Base-by-base conservation (phyloP, 2,888 invertebrate species). In the Drosophila meridionalis region DNA sequence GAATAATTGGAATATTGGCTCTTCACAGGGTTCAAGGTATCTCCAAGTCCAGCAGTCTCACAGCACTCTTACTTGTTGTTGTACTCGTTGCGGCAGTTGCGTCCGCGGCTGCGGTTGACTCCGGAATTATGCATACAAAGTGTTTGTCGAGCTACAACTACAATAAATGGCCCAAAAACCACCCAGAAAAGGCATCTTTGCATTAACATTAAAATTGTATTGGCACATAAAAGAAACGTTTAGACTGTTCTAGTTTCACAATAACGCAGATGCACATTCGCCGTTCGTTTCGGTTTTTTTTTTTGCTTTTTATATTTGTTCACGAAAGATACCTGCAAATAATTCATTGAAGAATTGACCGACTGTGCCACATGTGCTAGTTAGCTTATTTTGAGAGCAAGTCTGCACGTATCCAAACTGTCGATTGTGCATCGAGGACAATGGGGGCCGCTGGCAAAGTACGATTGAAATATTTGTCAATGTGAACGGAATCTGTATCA, bases 41-140 rank as follows among this genome's bases (percentile, higher is more conserved):
- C 20, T 20, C 20, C 20, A 20, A 20, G 20, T 20, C 20, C 20
- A 20, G 20, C 20, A 20, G 20, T 20, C 20, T 20, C 20, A 20
- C 20, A 20, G 20, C 20, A 20, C 20, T 20, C 20, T 20, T 20
- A 20, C 20, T 20, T 20, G 20, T 67, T 60, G 12, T 30, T 65
- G 61, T 34, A 67, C 56, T 20, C 30, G 78, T 36, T 71, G 77
- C 28, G 80, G 77, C 45, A 5, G 42, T 55, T 81, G 80, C 43
- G 76, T 70, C 63, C 67, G 57, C 43, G 76, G 76, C 63, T 71
- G 57, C n/a, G 76, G 80, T 53, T 42, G 53, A 50, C 55, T 65
- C 30, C 26, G 59, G 64, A 75, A 66, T 43, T 63, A 45, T 42
- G 53, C 14, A 48, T 14, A 20, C 40, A 56, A 62, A 69, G 63